Conservation (phyloP, 2,888 invertebrate genomes). For the Lymantria monacha region DNA sequence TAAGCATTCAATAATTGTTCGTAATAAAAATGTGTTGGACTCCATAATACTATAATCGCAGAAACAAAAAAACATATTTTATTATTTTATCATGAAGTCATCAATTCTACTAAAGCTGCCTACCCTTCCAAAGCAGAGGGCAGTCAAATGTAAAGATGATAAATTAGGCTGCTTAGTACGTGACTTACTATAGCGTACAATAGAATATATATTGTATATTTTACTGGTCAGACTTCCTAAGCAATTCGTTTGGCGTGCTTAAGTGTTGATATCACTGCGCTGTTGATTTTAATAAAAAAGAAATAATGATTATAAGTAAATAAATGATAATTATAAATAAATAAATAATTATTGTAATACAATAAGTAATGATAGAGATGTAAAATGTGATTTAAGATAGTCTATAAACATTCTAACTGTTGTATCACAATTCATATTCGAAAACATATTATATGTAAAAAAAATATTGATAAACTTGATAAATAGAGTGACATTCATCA, state of each 20-base stretch:
- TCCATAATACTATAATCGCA: neutral
- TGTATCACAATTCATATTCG: too few species aligned
- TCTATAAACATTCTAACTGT: too few species aligned
- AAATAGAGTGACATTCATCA: too few species aligned
- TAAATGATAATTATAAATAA: too few species aligned
- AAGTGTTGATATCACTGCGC: slow-evolving; percentile 7
- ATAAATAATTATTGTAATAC: too few species aligned
- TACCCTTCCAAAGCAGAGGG: neutral
- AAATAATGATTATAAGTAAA: neutral
- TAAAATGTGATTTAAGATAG: too few species aligned
- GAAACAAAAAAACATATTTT: neutral
- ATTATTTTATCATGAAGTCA: neutral
- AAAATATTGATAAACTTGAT: too few species aligned
- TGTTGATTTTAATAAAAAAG: too few species aligned
- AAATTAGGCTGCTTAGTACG: slow-evolving; percentile 13
- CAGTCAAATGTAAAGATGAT: slow-evolving; percentile 9
- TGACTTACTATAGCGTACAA: neutral
- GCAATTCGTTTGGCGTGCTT: slow-evolving; percentile 20
- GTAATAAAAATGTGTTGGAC: neutral
- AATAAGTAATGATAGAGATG: too few species aligned
- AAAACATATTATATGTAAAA: too few species aligned
- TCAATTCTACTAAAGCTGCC: neutral
- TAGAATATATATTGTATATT: slow-evolving; percentile 5
- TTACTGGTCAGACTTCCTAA: slow-evolving; percentile 20
- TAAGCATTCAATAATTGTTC: too few species aligned